These are phyloP conservation scores for Drosophila lowei DNA, from an alignment of 1,140 invertebrate species.

Conservation along the genomic window DNA sequence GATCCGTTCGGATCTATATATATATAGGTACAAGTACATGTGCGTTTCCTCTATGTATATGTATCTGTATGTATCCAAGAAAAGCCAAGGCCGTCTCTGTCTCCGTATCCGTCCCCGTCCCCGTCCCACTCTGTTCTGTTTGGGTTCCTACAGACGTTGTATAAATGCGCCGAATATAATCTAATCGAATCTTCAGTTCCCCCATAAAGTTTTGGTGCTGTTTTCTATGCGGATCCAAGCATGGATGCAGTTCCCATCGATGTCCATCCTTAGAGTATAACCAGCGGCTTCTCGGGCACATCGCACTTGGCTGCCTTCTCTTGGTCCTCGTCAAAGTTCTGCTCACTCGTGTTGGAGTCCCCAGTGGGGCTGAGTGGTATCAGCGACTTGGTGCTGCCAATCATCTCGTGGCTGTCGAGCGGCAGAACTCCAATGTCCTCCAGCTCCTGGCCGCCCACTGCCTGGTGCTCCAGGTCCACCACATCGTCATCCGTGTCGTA, in stretches of 20 bases:
- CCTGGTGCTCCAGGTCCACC: conserved; percentile 62
- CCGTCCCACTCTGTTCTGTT: conserved; percentile 16
- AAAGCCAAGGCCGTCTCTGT: conserved; percentile 9
- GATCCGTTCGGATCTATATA: conserved; percentile 13
- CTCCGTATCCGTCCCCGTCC: not conserved
- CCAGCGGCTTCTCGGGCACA: conserved; percentile 75
- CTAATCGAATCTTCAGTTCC: conserved; percentile 60
- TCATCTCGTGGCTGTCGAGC: conserved; percentile 66
- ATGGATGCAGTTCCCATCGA: not conserved
- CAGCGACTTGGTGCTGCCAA: conserved; percentile 78
- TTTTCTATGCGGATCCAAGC: conserved; percentile 15
- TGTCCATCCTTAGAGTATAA: conserved; percentile 61
- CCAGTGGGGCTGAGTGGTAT: conserved; percentile 73
- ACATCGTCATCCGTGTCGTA: conserved; percentile 75
- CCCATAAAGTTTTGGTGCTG: conserved; percentile 55
- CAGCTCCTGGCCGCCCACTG: conserved; percentile 32
- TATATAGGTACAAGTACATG: conserved; percentile 14
- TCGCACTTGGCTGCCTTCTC: conserved; percentile 75
- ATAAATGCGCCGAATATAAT: conserved; percentile 65
- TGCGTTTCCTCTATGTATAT: conserved; percentile 16
- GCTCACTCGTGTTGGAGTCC: conserved; percentile 50
- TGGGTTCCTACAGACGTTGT: conserved; percentile 40
- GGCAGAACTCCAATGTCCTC: conserved; percentile 19
- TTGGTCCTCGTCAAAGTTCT: conserved; percentile 61
- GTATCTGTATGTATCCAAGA: conserved; percentile 14